These are phyloP conservation scores for Orius laevigatus DNA, from an alignment of 1,140 invertebrate genomes.

Conservation along the genomic window DNA sequence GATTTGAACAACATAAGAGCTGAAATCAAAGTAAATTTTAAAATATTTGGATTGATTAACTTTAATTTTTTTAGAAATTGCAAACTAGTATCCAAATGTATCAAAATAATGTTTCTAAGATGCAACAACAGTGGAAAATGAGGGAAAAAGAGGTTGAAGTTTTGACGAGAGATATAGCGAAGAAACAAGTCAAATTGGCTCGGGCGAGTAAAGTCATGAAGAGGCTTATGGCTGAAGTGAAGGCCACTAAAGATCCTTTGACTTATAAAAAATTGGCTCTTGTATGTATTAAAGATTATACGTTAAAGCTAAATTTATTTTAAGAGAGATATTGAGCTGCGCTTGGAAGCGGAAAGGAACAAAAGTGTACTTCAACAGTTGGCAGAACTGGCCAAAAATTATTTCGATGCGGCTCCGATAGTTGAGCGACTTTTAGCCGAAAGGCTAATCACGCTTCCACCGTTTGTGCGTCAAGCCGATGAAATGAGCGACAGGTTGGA, in stretches of 20 bases:
- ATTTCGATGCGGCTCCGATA: slow-evolving; percentile 20
- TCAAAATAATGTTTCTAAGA: slow-evolving; percentile 9
- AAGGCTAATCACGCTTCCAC: slow-evolving; percentile 18
- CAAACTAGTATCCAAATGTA: neutral
- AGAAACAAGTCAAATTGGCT: slow-evolving; percentile 19
- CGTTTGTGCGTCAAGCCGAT: neutral
- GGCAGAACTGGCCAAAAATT: slow-evolving; percentile 19
- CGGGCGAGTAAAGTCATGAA: slow-evolving; percentile 19
- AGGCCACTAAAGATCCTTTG: slow-evolving; percentile 3
- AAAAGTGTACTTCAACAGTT: slow-evolving; percentile 22
- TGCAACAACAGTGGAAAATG: slow-evolving; percentile 16
- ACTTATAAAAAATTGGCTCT: slow-evolving; percentile 13
- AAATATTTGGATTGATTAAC: neutral
- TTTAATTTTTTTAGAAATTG: neutral
- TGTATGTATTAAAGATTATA: slow-evolving; percentile 6
- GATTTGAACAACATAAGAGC: neutral
- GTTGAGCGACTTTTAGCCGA: slow-evolving; percentile 20
- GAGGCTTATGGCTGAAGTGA: slow-evolving; percentile 16
- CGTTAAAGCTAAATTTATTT: neutral
- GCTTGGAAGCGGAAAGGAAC: slow-evolving; percentile 20
- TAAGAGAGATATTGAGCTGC: slow-evolving; percentile 20
- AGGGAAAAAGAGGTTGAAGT: slow-evolving; percentile 18
- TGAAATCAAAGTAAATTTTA: neutral
- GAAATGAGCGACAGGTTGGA: too few relatives aligned
- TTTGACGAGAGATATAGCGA: slow-evolving; percentile 18